Percentiles rank a stretch among this genome's conserved stretches.
Conservation (phyloP, 2,797 vertebrate genomes). For the Thamnophis elegans region DNA sequence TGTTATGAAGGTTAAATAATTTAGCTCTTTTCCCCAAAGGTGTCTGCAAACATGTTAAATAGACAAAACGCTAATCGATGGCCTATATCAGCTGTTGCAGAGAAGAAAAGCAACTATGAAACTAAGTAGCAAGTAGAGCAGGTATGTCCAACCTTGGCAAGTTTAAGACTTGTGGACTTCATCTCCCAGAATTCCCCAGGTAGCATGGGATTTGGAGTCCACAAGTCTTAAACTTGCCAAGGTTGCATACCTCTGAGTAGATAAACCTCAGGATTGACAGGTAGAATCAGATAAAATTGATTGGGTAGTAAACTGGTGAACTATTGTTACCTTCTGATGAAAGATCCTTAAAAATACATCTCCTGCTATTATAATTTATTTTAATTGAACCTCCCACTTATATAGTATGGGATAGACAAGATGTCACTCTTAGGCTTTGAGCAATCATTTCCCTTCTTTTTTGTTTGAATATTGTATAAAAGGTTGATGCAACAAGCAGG, state of each 20-base stretch:
- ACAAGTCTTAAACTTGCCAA: background rate
- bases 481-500: background rate
- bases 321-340: background rate
- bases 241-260: background rate
- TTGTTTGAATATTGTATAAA: background rate
- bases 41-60: background rate
- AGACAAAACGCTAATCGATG: background rate
- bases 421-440: background rate
- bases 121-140: background rate
- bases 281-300: background rate
- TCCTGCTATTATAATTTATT: background rate
- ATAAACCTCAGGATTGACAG: background rate
- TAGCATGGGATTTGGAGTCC: background rate
- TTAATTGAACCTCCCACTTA: background rate
- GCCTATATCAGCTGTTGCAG: background rate
- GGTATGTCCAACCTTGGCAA: background rate
- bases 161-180: background rate
- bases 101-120: background rate
- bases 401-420: background rate
- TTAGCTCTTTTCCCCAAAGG: constrained; percentile 30
- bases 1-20: constrained; percentile 33
- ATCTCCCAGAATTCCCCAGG: background rate
- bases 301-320: background rate
- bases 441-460: background rate
- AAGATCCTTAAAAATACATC: background rate